Conservation (phyloP, 2,113 vertebrate species). For the Corythaeola cristata region DNA sequence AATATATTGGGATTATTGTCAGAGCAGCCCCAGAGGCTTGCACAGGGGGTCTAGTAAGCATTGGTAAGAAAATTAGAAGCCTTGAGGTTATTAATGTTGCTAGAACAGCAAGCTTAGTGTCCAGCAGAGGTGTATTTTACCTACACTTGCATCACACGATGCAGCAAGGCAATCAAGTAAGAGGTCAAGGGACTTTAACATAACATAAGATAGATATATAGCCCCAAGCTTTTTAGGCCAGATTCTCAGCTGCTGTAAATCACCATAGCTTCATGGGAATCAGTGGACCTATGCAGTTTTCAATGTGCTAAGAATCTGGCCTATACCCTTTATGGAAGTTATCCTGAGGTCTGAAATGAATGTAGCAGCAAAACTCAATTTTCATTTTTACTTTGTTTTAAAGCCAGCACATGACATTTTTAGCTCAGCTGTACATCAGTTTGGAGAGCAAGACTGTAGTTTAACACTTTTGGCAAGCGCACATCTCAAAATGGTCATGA, state of each 20-base stretch:
- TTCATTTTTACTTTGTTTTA: slow-evolving; percentile 57
- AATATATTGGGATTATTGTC: slow-evolving; percentile 74
- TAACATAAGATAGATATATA: slow-evolving; percentile 51
- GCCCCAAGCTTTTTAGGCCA: slow-evolving; percentile 21
- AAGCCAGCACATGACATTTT: slow-evolving; percentile 59
- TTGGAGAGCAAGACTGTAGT: slow-evolving; percentile 37
- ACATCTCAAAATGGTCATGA: slow-evolving; percentile 51
- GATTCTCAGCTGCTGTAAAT: slow-evolving; percentile 65
- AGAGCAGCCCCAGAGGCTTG: slow-evolving; percentile 59
- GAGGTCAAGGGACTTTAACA: slow-evolving; percentile 65
- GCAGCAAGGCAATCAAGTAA: slow-evolving; percentile 62
- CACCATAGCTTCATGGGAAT: slow-evolving; percentile 8
- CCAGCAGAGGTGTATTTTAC: slow-evolving; percentile 70
- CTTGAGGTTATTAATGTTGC: slow-evolving; percentile 68
- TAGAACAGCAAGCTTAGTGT: slow-evolving; percentile 56
- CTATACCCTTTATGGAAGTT: slow-evolving; percentile 36
- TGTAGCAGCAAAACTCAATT: slow-evolving; percentile 51
- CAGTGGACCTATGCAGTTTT: slow-evolving; percentile 22
- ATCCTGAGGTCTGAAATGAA: slow-evolving; percentile 41
- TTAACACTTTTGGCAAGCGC: slow-evolving; percentile 49
- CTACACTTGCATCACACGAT: slow-evolving; percentile 34
- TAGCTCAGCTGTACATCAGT: slow-evolving; percentile 28
- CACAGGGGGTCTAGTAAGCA: slow-evolving; percentile 68
- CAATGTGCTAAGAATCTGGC: slow-evolving; percentile 6
- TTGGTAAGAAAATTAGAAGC: slow-evolving; percentile 71